Evolutionary conservation across 2,113 vertebrate species (phyloP).

Genomic region (Furnarius figulus): DNA sequence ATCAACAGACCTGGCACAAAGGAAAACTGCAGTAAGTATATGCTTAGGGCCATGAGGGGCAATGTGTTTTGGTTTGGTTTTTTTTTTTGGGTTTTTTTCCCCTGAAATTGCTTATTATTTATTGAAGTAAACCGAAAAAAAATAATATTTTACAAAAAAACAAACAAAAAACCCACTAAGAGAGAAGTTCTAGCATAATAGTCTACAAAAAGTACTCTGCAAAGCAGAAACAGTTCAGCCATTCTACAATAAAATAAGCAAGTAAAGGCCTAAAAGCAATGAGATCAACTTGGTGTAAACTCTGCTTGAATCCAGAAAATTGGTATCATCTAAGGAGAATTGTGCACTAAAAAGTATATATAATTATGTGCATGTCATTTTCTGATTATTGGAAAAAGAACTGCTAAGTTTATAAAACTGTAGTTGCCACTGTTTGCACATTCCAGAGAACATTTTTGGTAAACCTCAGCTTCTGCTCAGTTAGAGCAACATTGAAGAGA

Average conservation of each 20-base stretch:
- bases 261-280: not conserved
- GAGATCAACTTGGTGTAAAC: not conserved
- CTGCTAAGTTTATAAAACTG: not conserved
- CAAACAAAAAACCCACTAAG: not conserved
- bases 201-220: not conserved
- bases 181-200: not conserved
- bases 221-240: not conserved
- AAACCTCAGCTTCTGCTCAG: not conserved
- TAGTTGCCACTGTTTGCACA: not conserved
- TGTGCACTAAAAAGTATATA: not conserved
- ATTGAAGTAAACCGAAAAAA: not conserved
- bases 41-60: not conserved
- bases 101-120: not conserved
- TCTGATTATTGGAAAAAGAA: not conserved
- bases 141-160: not conserved
- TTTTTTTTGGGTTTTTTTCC: not conserved
- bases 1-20: not conserved
- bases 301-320: not conserved
- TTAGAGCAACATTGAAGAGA: not conserved
- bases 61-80: not conserved
- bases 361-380: not conserved
- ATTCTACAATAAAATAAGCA: not conserved
- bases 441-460: slow-evolving; percentile 5
- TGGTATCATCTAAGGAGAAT: not conserved
- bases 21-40: not conserved